Base-by-base conservation (phyloP, 2,797 vertebrate genomes). In the Eulemur albifrons region DNA sequence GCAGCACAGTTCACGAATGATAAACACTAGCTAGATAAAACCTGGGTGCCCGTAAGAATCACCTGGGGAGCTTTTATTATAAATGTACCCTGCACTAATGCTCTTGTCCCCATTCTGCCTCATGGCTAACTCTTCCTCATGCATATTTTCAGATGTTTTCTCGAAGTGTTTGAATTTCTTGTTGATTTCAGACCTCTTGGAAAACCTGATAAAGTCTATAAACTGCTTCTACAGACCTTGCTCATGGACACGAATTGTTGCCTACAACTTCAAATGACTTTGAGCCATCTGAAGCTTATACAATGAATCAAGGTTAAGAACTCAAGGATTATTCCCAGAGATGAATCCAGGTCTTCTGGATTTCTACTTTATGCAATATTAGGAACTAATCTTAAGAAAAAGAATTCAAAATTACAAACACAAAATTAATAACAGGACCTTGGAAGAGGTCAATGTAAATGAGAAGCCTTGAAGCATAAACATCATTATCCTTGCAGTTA, bases 391-490 rank as follows among this genome's bases (percentile, higher is more conserved):
- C 23, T 45, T 80, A 82, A 52, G 15, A 61, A 93, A 80, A 81
- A 50, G 18, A 69, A 77, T 88, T 80, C 5, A 82, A 95, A 92
- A 13, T 70, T 65, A 67, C 3, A 61, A 85, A 54, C 1, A 45
- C 20, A 18, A 38, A 81, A 27, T 77, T 83, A 80, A 5, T 43
- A 57, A 38, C 1, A 65, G 63, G 2, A 5, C 7, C 4, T 85
- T 85, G 27, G 45, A 92, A 38, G 10, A 61, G 8, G 5, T 13
- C 35, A 93, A 25, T 38, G 15, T 85, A 72, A 12, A 8, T 30
- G 43, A 87, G 13, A 69, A 3, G 1, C 5, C 25, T 25, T 45
- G 17, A 25, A 38, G 8, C 2, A 9, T 52, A 67, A 32, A 1
- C 10, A 32, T 21, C 10, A 25, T 35, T 67, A 52, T 7, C 4